Evolutionary conservation across 2,113 vertebrate genomes (phyloP), one percentile per base, ranked within the genome.

Genomic region (Dissostichus mawsoni): DNA sequence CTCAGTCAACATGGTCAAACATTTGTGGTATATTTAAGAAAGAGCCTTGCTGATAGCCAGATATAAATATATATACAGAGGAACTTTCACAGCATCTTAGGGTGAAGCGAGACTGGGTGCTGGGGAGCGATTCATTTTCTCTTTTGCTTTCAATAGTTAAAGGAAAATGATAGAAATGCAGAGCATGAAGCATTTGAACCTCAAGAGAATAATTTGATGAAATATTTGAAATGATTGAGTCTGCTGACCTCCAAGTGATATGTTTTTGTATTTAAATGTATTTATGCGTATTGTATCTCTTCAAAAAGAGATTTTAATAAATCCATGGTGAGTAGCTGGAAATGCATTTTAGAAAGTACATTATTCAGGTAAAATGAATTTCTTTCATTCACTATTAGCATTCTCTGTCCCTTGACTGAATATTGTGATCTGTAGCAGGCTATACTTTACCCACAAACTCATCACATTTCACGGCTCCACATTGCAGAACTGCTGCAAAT

Each of bases 401-500:
- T 29, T 47, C 3, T 25, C 17, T 48, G 44, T 48, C 18, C 18
- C 9, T 52, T 25, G 17, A 36, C 53, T 57, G n/a, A 16, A 70
- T 16, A 45, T 13, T 17, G 68, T 8, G 5, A 47, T 57, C 41
- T 47, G 36, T 41, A 41, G 36, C 36, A 41, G 36, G 36, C 36
- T 41, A 4, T 3, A 8, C 29, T 45, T 14, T 9, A n/a, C 36
- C 7, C 25, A 16, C n/a, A 70, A 36, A 18, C 74, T 13, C 23
- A 18, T 41, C 53, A n/a, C 20, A 4, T 13, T 17, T 59, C 33
- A 7, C 33, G 1, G 17, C 64, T 12, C 3, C 14, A 45, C 17
- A 4, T 44, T 55, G 36, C 18, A 18, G 10, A 55, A 4, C 51
- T 36, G 76, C 3, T 70, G 11, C 36, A 70, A 72, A 86, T 11